phyloP scores from a whole-genome alignment of 1,140 invertebrate species.

The Glossosoma conforme region DNA sequence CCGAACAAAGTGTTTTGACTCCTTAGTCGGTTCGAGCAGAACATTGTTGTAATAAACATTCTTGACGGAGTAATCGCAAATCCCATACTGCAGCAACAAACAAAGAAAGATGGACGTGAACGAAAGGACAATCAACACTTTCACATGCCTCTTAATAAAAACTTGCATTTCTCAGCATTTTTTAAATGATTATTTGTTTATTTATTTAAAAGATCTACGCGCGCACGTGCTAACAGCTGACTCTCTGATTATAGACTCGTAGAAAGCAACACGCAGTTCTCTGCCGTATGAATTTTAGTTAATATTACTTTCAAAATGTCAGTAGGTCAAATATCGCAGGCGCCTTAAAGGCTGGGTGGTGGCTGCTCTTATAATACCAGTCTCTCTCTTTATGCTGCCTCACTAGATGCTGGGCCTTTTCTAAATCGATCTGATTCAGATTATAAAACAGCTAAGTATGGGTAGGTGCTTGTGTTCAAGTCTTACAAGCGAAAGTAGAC shows the following conservation, averaged over 20 bases:
- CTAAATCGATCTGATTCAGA: too few species aligned
- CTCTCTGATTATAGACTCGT: too few species aligned
- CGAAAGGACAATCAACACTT: constrained; percentile 9
- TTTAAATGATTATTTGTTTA: too few species aligned
- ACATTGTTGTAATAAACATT: constrained; percentile 1
- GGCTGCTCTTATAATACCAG: neutral
- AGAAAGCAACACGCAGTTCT: too few species aligned
- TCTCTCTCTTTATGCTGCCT: too few species aligned
- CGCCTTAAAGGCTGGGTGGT: neutral
- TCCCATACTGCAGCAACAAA: constrained; percentile 17
- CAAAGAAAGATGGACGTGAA: constrained; percentile 9
- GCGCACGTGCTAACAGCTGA: too few species aligned
- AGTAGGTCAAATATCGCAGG: constrained; percentile 26
- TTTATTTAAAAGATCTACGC: too few species aligned
- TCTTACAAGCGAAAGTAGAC: too few species aligned
- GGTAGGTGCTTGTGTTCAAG: too few species aligned
- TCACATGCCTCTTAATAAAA: constrained; percentile 14
- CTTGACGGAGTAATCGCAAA: neutral
- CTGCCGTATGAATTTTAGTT: constrained; percentile 7
- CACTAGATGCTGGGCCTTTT: too few species aligned
- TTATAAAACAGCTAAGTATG: too few species aligned
- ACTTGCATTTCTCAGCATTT: constrained; percentile 22
- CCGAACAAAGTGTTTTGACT: neutral
- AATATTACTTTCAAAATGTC: constrained; percentile 31
- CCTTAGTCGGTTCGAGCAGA: constrained; percentile 3